Evolutionary conservation across 92 coral and sea anemone genomes (phyloP).

Genomic region (Meandrina meandrites): DNA sequence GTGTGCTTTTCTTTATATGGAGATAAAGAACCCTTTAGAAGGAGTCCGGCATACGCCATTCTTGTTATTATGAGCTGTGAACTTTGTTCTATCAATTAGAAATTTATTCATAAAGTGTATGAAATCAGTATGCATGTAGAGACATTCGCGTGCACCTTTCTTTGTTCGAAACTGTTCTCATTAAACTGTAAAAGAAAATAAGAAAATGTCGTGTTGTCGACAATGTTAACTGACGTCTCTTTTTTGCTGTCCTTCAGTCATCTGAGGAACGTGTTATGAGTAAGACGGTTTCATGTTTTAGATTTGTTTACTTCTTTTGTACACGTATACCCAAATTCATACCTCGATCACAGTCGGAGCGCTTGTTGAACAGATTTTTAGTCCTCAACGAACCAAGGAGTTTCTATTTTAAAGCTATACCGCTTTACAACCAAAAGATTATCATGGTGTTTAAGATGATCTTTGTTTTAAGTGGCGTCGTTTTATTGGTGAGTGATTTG

Average conservation of each 20-base stretch:
- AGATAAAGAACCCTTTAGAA: too few species aligned
- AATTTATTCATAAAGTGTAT: too few species aligned
- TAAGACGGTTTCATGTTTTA: background rate
- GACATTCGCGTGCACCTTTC: background rate
- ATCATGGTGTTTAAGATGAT: background rate
- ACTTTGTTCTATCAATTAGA: too few species aligned
- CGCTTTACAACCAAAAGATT: background rate
- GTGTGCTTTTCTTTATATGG: too few species aligned
- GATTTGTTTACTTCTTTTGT: background rate
- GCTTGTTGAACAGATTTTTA: background rate
- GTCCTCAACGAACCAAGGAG: background rate
- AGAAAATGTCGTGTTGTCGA: background rate
- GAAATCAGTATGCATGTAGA: background rate
- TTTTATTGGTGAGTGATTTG: background rate
- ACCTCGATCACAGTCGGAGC: background rate
- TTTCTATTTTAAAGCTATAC: background rate
- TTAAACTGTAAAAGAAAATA: background rate
- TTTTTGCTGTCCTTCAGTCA: background rate
- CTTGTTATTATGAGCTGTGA: too few species aligned
- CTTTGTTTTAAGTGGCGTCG: background rate
- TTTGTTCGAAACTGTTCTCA: too few species aligned
- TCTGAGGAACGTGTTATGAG: background rate
- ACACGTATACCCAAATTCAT: background rate
- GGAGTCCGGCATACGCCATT: too few species aligned
- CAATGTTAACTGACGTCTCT: background rate